These are phyloP conservation scores for Halictus rubicundus DNA, from an alignment of 1,140 invertebrate species.

Conservation along the genomic window DNA sequence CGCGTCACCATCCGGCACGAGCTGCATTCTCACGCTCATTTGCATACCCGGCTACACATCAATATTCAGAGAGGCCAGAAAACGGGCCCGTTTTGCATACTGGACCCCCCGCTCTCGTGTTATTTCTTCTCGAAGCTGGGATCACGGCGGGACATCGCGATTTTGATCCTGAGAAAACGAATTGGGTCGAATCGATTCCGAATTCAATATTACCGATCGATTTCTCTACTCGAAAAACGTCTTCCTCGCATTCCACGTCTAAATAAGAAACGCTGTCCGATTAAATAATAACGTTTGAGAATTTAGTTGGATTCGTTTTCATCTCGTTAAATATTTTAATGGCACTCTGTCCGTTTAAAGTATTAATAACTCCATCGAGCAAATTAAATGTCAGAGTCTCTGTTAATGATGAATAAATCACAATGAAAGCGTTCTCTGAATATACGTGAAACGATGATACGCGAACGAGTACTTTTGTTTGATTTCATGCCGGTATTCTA, in stretches of 20 bases:
- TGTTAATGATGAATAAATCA: not conserved
- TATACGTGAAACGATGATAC: too few relatives aligned
- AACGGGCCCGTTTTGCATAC: slow-evolving; percentile 76
- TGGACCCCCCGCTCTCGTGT: slow-evolving; percentile 75
- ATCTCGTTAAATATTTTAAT: too few relatives aligned
- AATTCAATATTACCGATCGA: slow-evolving; percentile 1
- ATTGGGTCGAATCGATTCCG: slow-evolving; percentile 14
- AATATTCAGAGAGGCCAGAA: slow-evolving; percentile 77
- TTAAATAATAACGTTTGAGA: too few relatives aligned
- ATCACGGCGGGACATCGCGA: slow-evolving; percentile 68
- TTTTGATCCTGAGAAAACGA: slow-evolving; percentile 62
- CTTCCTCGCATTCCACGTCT: not conserved
- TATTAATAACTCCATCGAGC: too few relatives aligned
- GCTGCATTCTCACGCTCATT: slow-evolving; percentile 79
- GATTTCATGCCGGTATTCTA: too few relatives aligned
- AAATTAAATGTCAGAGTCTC: too few relatives aligned
- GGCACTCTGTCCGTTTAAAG: too few relatives aligned
- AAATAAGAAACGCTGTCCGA: too few relatives aligned
- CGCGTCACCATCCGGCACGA: slow-evolving; percentile 75
- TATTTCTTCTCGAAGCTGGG: slow-evolving; percentile 68
- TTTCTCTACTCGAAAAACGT: not conserved
- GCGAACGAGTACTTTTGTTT: too few relatives aligned
- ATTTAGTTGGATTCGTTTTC: too few relatives aligned
- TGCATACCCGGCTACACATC: slow-evolving; percentile 77
- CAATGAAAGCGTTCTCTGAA: not conserved